Conservation (phyloP, 2,797 vertebrate genomes). For the Bradypodion pumilum region DNA sequence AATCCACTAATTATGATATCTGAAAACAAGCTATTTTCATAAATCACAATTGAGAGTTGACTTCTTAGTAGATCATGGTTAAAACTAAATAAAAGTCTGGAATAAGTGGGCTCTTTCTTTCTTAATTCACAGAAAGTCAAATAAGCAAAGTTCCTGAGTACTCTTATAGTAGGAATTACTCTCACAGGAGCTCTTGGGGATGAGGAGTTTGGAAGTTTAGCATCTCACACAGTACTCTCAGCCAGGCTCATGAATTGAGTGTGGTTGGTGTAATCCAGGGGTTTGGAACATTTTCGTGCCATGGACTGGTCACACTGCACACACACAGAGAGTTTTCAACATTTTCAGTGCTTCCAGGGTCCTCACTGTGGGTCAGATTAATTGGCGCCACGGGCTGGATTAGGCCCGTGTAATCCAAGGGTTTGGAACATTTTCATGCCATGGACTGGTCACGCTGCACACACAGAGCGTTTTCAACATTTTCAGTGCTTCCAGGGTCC, state of each 20-base stretch:
- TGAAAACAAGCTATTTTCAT: not conserved
- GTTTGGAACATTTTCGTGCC: too few relatives aligned
- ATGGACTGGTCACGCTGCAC: too few relatives aligned
- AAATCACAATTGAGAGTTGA: not conserved
- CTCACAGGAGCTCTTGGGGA: not conserved
- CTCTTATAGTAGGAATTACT: not conserved
- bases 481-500: too few relatives aligned
- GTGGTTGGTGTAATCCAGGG: not conserved
- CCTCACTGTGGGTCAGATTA: too few relatives aligned
- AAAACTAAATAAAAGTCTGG: not conserved
- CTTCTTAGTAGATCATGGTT: not conserved
- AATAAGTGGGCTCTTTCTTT: not conserved
- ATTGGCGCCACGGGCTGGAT: too few relatives aligned
- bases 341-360: too few relatives aligned
- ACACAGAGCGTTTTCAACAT: too few relatives aligned
- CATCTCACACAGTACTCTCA: not conserved
- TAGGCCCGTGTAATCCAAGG: too few relatives aligned
- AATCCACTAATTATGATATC: too few relatives aligned
- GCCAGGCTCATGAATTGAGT: not conserved
- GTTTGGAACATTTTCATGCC: too few relatives aligned
- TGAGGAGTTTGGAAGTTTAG: not conserved
- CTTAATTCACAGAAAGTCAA: not conserved
- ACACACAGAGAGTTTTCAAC: too few relatives aligned
- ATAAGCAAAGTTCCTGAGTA: not conserved
- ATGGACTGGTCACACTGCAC: too few relatives aligned